Percentiles rank a stretch among this genome's conserved stretches.
Evolutionary conservation across 2,888 invertebrate species (phyloP).

Genomic region (Cataglyphis livida): DNA sequence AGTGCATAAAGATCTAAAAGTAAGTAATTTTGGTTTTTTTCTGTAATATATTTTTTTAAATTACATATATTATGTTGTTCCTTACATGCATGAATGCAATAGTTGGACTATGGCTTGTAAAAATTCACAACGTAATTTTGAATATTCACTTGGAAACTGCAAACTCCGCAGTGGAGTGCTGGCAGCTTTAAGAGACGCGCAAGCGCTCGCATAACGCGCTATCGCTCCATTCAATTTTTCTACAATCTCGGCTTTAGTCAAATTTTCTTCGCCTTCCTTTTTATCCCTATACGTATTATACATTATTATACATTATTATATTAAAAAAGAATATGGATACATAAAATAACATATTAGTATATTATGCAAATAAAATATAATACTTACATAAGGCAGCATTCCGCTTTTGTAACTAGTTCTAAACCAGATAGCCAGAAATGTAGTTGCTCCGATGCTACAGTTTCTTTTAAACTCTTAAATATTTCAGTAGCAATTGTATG

Average conservation of each 20-base stretch:
- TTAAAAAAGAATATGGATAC: background rate
- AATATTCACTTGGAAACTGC: conserved; percentile 92
- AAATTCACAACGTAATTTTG: conserved; percentile 91
- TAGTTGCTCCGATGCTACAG: conserved; percentile 94
- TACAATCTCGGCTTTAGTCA: conserved; percentile 77
- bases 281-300: conserved; percentile 66
- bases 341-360: background rate
- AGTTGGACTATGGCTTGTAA: conserved; percentile 90
- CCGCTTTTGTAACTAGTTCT: conserved; percentile 91
- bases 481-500: conserved; percentile 90
- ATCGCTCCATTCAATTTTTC: conserved; percentile 83
- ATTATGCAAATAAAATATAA: background rate
- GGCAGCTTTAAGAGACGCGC: conserved; percentile 88
- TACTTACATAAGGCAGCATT: conserved; percentile 88
- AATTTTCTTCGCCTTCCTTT: conserved; percentile 69
- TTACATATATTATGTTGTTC: background rate
- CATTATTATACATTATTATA: background rate
- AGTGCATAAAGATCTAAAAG: conserved; percentile 90
- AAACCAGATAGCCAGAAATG: conserved; percentile 95
- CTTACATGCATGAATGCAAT: conserved; percentile 88
- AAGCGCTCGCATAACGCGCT: conserved; percentile 83
- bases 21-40: background rate
- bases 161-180: conserved; percentile 89
- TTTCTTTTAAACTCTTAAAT: conserved; percentile 88
- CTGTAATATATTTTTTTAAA: background rate